Base-by-base conservation (phyloP, 1,140 invertebrate species). In the Drosophila ogumai region DNA sequence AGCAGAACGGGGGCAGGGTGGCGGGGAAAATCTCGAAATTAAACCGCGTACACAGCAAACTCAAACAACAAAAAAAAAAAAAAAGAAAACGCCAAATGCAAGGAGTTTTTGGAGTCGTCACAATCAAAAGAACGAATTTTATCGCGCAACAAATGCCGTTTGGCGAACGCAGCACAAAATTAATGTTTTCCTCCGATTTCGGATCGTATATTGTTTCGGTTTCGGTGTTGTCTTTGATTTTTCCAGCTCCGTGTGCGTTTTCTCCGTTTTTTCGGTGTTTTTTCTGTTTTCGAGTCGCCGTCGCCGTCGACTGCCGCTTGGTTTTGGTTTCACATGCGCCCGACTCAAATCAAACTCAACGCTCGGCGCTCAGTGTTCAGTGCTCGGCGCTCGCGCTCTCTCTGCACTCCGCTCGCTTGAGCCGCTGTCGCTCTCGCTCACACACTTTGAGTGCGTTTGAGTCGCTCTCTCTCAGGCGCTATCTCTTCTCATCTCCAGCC, bases 261-360 rank as follows among this genome's bases (percentile, higher is more conserved):
- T 55, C 52, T 55, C 52, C 52, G 52, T 55, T 55, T 55, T 55
- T 55, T 55, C 52, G 52, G 13, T 55, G 52, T 55, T 55, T 55
- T 55, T 55, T 55, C 52, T 55, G 52, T 55, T 55, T 55, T 55
- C 52, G 52, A 55, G 71, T 75, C 80, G 75, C 79, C 76, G 80
- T 82, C 79, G 80, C 61, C 63, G 77, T 78, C 77, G 77, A 85
- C 81, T 85, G 81, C 64, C 61, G 73, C 81, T 84, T 75, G 61
- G 60, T 71, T 84, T 80, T 82, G 65, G 81, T 72, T 76, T 71
- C 79, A 79, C 79, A 73, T 55, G 52, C 52, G 71, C 58, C 46
- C 47, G 66, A 65, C 66, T 65, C 66, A 69, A 68, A 69, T 38
- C 59, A 63, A 47, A 54, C 68, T 60, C 55, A 60, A 58, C 50